phyloP scores from a whole-genome alignment of 2,113 vertebrate species.

The Lophura nycthemera region DNA sequence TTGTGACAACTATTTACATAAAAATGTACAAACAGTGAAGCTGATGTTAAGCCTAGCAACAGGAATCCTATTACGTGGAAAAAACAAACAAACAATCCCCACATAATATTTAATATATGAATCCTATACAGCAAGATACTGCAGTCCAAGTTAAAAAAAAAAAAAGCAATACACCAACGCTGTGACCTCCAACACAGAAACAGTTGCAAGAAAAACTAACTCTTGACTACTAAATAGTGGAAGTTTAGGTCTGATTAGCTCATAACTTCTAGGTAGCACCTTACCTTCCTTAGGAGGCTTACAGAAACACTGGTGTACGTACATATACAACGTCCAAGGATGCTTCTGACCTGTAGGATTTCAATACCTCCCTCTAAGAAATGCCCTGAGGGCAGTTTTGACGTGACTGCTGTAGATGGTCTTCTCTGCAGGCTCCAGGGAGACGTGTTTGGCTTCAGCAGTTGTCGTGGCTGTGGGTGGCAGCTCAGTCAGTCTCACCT shows the following conservation, averaged over 20 bases:
- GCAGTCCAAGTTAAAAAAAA: background rate
- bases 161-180: constrained; percentile 2
- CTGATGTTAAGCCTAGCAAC: constrained; percentile 65
- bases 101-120: constrained; percentile 56
- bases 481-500: background rate
- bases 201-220: constrained; percentile 29
- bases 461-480: background rate
- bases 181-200: constrained; percentile 30
- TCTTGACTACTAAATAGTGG: constrained; percentile 53
- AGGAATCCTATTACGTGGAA: constrained; percentile 15
- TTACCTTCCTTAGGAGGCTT: background rate
- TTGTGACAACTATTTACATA: constrained; percentile 83
- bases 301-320: background rate
- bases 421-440: background rate
- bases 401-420: background rate
- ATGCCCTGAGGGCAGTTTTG: background rate
- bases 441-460: background rate
- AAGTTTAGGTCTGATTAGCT: constrained; percentile 17
- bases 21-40: constrained; percentile 77
- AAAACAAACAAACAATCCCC: constrained; percentile 35
- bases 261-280: constrained; percentile 1
- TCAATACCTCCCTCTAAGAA: background rate
- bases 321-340: background rate
- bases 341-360: background rate
- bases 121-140: constrained; percentile 28